Base-by-base conservation (phyloP, 2,113 vertebrate genomes). In the Tetrao urogallus region DNA sequence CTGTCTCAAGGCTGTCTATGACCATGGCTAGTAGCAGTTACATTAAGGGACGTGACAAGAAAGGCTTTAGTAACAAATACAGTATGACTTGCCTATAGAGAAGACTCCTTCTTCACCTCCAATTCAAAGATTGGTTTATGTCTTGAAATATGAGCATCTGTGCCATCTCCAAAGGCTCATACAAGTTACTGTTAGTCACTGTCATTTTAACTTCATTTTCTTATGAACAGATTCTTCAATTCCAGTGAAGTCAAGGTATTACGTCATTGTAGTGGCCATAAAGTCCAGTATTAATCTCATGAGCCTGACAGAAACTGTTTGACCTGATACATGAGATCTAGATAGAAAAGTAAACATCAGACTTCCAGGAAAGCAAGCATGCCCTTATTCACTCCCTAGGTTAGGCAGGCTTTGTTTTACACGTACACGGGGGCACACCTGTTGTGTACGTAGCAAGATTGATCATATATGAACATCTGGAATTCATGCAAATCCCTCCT, bases 391-490 rank as follows among this genome's bases (percentile, higher is more conserved):
- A 82, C 84, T 93, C 85, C 84, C 79, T 86, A 27, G 47, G 71
- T 60, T 86, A 91, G 82, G 22, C 61, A 83, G 86, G 52, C 79
- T 94, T 93, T 92, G 91, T 97, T 96, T 93, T 96, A 96, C 89
- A 91, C 0, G 5, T 88, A 93, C 75, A 63, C 48, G 42, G 94
- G 88, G 94, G 95, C 79, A 88, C n/a, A 20, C 79, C 88, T 76
- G 58, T 80, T 91, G 95, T 93, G 61, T 89, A 72, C 69, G 61
- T 3, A 88, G 72, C 30, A 69, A 92, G 94, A 92, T n/a, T 86
- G 85, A 94, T 94, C 87, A 78, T 65, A 71, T 0, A 89, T n/a
- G 75, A 95, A 94, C 95, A 95, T 96, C 96, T 97, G 94, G 94
- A 96, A 95, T 72, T 71, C 85, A 89, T 86, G 91, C 79, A 94